These are phyloP conservation scores for Tor tambroides DNA, from an alignment of 2,113 vertebrate genomes.

Conservation along the genomic window DNA sequence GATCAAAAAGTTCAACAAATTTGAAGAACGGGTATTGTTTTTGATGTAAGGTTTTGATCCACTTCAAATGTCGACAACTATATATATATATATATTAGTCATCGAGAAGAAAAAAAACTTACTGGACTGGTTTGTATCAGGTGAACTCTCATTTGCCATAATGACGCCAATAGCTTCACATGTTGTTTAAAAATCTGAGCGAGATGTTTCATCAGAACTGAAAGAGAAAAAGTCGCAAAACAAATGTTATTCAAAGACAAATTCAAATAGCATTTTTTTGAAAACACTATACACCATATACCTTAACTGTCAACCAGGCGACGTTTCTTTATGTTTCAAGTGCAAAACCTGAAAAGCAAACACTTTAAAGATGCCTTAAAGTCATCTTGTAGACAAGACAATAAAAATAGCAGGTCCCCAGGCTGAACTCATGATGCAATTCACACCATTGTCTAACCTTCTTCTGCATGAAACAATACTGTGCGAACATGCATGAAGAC, in stretches of 20 bases:
- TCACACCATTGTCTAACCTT: neutral
- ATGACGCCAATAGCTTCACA: neutral
- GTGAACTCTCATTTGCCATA: neutral
- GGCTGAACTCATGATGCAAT: neutral
- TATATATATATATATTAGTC: neutral
- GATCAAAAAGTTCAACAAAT: no score
- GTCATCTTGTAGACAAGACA: neutral
- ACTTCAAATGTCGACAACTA: no score
- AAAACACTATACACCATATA: no score
- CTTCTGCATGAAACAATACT: neutral
- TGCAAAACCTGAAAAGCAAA: neutral
- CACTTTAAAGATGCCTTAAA: neutral
- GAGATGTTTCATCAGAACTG: neutral
- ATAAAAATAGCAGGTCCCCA: neutral
- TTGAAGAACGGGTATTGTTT: no score
- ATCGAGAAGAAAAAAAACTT: neutral
- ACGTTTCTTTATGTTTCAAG: neutral
- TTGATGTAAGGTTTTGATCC: no score
- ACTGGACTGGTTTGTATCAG: accelerated
- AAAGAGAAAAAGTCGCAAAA: neutral
- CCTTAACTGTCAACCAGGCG: neutral
- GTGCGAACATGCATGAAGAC: conserved; percentile 16
- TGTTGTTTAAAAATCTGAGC: neutral
- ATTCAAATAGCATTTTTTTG: no score
- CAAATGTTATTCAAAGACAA: neutral